A percentile compares a stretch with the other conserved stretches of the same genome.
These are phyloP conservation scores for Dicyrtoma fusca DNA, from an alignment of 2,888 invertebrate species.

Conservation along the genomic window DNA sequence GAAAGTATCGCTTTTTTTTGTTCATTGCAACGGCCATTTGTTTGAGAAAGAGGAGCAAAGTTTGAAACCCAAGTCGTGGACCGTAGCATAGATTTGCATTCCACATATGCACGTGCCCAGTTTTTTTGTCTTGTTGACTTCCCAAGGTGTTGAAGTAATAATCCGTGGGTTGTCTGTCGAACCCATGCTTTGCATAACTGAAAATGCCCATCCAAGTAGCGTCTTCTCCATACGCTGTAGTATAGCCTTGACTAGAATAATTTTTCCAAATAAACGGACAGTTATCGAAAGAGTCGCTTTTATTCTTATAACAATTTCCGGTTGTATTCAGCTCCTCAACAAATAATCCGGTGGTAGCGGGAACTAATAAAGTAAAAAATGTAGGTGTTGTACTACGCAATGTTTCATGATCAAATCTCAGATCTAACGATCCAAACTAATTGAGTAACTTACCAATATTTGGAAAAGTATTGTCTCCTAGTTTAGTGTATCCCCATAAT, in stretches of 20 bases:
- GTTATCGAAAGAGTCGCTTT: slow-evolving; percentile 13
- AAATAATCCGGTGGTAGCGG: slow-evolving; percentile 75
- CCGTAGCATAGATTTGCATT: slow-evolving; percentile 69
- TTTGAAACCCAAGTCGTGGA: slow-evolving; percentile 69
- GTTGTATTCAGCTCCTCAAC: slow-evolving; percentile 71
- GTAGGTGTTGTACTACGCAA: no score
- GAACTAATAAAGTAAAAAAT: no score
- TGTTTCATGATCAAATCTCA: no score
- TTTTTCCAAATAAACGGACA: slow-evolving; percentile 39
- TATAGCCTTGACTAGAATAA: slow-evolving; percentile 61
- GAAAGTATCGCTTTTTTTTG: slow-evolving; percentile 58
- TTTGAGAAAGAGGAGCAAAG: slow-evolving; percentile 72
- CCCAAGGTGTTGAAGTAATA: slow-evolving; percentile 79
- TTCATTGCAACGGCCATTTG: slow-evolving; percentile 68
- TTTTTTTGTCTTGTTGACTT: slow-evolving; percentile 66
- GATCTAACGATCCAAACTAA: no score
- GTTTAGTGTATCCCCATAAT: slow-evolving; percentile 86
- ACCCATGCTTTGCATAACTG: slow-evolving; percentile 77
- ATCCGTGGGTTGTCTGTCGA: slow-evolving; percentile 76
- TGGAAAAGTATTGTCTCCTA: slow-evolving; percentile 92
- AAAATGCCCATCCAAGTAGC: slow-evolving; percentile 77
- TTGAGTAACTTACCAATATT: slow-evolving; percentile 68
- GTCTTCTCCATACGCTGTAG: slow-evolving; percentile 75
- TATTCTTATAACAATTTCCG: slow-evolving; percentile 5
- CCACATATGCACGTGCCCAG: slow-evolving; percentile 68